phyloP scores from a whole-genome alignment of 1,140 invertebrate genomes.

The Drosophila orosa region DNA sequence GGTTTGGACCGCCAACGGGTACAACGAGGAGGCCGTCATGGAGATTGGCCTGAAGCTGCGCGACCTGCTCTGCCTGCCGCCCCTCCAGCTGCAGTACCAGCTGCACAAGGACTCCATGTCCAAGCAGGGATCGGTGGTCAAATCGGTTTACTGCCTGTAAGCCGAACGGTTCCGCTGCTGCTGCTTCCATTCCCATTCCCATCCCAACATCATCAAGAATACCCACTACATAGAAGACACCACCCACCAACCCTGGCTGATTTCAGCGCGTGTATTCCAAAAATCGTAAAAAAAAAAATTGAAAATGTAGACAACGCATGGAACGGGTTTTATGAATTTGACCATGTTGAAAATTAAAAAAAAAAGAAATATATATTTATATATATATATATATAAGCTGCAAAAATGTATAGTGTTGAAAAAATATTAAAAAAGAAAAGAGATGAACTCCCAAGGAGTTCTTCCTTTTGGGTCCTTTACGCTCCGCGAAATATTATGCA shows the following conservation, averaged over 20 bases:
- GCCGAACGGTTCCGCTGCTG: slow-evolving; percentile 2
- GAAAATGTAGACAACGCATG: background rate
- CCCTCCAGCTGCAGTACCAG: slow-evolving; percentile 89
- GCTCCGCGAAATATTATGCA: slow-evolving; percentile 70
- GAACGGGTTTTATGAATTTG: slow-evolving; percentile 37
- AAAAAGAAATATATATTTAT: too few relatives aligned
- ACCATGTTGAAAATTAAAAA: slow-evolving; percentile 24
- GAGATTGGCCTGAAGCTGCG: slow-evolving; percentile 95
- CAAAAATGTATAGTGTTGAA: slow-evolving; percentile 24
- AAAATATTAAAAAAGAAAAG: background rate
- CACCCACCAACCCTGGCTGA: slow-evolving; percentile 15
- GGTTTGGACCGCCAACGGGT: slow-evolving; percentile 96
- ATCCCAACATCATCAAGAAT: slow-evolving; percentile 2
- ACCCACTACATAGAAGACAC: background rate
- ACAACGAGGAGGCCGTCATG: slow-evolving; percentile 89
- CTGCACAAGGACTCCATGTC: slow-evolving; percentile 93
- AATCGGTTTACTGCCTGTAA: slow-evolving; percentile 92
- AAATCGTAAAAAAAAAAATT: slow-evolving; percentile 57
- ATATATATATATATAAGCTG: background rate
- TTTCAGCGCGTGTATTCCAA: slow-evolving; percentile 61
- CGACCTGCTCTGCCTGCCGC: slow-evolving; percentile 88
- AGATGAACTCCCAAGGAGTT: slow-evolving; percentile 14
- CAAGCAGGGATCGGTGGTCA: slow-evolving; percentile 92
- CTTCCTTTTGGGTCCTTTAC: slow-evolving; percentile 25
- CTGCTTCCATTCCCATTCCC: background rate